A percentile compares a stretch with the other conserved stretches of the same genome.
phyloP scores from a whole-genome alignment of 2,888 invertebrate species.

The Microplitis deprimator region DNA sequence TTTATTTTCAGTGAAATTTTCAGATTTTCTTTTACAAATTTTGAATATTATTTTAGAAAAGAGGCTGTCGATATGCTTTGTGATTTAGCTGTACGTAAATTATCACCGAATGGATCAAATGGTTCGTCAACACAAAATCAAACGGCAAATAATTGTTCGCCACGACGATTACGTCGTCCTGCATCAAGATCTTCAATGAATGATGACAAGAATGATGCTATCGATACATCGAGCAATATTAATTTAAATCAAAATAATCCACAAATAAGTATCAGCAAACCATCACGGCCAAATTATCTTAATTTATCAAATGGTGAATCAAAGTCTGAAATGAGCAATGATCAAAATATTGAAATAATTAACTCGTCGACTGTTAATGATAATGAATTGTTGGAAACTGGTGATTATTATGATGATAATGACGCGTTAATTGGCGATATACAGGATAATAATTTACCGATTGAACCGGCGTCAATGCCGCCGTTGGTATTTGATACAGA shows the following conservation, averaged over 20 bases:
- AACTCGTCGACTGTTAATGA: conserved; percentile 64
- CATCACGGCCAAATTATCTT: not conserved
- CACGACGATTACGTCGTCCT: conserved; percentile 75
- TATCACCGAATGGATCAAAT: conserved; percentile 76
- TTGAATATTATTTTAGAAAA: conserved; percentile 74
- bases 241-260: conserved; percentile 6
- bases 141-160: conserved; percentile 71
- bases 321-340: not conserved
- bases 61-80: conserved; percentile 90
- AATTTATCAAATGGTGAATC: not conserved
- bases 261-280: conserved; percentile 17
- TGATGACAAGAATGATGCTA: conserved; percentile 63
- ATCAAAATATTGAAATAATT: conserved; percentile 48
- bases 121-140: conserved; percentile 46
- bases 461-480: conserved; percentile 76
- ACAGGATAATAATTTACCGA: conserved; percentile 70
- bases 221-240: not conserved
- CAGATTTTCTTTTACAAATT: too few relatives aligned
- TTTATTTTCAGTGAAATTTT: not conserved
- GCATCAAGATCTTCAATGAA: conserved; percentile 73
- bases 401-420: conserved; percentile 57
- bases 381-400: conserved; percentile 69
- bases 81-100: conserved; percentile 83
- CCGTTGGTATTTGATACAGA: conserved; percentile 69
- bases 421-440: conserved; percentile 66